Evolutionary conservation across 2,113 vertebrate species (phyloP), one percentile per base, ranked within the genome.

Genomic region (Apodemus speciosus): DNA sequence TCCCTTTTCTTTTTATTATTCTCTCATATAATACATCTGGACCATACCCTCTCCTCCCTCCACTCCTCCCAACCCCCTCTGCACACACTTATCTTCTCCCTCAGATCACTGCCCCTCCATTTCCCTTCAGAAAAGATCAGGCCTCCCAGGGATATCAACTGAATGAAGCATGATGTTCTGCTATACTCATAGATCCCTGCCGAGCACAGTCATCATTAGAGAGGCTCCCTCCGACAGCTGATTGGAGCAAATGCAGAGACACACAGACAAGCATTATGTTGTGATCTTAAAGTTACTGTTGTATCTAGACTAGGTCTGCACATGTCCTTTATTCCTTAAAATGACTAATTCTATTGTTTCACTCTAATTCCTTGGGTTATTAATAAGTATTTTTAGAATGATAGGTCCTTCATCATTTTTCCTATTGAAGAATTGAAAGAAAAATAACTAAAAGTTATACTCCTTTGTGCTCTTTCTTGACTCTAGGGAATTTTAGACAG

Each of bases 211-310:
- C 8, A 0, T 72, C 69, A 72, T 40, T 21, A 72, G n/a, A 72
- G 69, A 72, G n/a, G 20, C 20, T 72, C n/a, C 20, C 69, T 40
- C 69, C 40, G 20, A 35, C 68, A n/a, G 35, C 68, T 68, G 30
- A 68, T 35, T 14, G 68, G 35, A 69, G 35, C 68, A 18, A 35
- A 69, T 69, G 68, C 35, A 69, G 68, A 69, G 68, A n/a, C 35
- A 16, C 35, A n/a, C 35, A 69, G 35, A 2, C 69, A 72, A 38
- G 10, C 69, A 40, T 94, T 40, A 40, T 2, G 79, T 32, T 43
- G 56, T 40, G 21, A 79, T 43, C 89, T 46, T 93, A 91, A 91
- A 91, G 25, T 88, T 43, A 71, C 9, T 46, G 79, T 79, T 80
- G 15, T 76, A 76, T 8, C 53, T 90, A 76, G 4, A 84, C 7